phyloP scores from a whole-genome alignment of 2,888 invertebrate species.

The Clusia tigrina region DNA sequence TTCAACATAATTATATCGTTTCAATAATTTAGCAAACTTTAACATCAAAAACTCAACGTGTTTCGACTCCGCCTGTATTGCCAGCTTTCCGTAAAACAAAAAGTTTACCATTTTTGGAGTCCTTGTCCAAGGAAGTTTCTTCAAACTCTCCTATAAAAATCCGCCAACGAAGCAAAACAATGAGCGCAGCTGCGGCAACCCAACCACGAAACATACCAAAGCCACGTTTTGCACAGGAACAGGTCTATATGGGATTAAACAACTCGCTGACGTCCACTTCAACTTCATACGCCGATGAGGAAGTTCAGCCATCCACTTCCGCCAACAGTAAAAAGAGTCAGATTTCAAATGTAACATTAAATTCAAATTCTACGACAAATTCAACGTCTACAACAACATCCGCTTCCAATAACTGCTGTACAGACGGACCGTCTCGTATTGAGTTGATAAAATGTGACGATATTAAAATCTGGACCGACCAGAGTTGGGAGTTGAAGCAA shows the following conservation, averaged over 20 bases:
- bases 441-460: conserved; percentile 62
- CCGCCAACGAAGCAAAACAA: conserved; percentile 43
- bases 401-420: conserved; percentile 33
- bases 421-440: conserved; percentile 38
- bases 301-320: conserved; percentile 35
- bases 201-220: conserved; percentile 12
- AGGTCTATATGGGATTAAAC: no score
- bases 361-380: conserved; percentile 27
- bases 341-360: conserved; percentile 10
- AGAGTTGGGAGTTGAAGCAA: conserved; percentile 35
- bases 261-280: conserved; percentile 27
- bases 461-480: conserved; percentile 64
- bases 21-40: no score
- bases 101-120: conserved; percentile 38
- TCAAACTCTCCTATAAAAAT: no score
- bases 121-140: conserved; percentile 17
- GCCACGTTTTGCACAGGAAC: neutral
- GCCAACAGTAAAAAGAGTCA: conserved; percentile 28
- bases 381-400: conserved; percentile 37
- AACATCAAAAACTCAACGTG: neutral
- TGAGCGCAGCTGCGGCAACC: conserved; percentile 54
- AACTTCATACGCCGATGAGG: conserved; percentile 26
- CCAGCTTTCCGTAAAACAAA: conserved; percentile 42
- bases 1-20: neutral
- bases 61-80: conserved; percentile 17